Percentiles rank a stretch among this genome's conserved stretches.
phyloP scores from a whole-genome alignment of 1,140 invertebrate genomes.

The Bacillus rossius region DNA sequence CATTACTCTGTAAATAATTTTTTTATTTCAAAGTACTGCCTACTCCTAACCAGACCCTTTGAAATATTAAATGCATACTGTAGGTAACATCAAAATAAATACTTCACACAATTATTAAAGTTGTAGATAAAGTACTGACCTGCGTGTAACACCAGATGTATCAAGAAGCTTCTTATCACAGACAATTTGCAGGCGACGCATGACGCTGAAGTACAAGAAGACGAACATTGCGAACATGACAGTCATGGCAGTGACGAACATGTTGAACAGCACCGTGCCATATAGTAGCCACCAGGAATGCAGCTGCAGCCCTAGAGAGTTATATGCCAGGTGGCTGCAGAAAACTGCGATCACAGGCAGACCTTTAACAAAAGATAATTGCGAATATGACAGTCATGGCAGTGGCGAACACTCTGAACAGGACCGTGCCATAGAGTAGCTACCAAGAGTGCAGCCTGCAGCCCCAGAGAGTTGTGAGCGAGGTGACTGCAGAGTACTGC shows the following conservation, averaged over 20 bases:
- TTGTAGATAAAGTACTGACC: too few relatives aligned
- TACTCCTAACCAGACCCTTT: too few relatives aligned
- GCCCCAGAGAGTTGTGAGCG: constrained; percentile 47
- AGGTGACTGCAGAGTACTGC: constrained; percentile 50
- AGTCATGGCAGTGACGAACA: constrained; percentile 47
- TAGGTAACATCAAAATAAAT: too few relatives aligned
- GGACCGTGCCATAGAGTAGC: constrained; percentile 46
- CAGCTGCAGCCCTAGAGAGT: constrained; percentile 46
- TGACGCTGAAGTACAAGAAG: constrained; percentile 47
- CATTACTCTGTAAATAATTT: too few relatives aligned
- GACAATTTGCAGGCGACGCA: constrained; percentile 45
- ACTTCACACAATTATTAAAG: too few relatives aligned
- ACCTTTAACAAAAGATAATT: constrained; percentile 38
- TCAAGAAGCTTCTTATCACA: constrained; percentile 31
- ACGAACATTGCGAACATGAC: constrained; percentile 48
- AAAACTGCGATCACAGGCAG: constrained; percentile 51
- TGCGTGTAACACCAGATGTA: too few relatives aligned
- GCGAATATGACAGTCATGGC: constrained; percentile 47
- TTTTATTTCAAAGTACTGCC: too few relatives aligned
- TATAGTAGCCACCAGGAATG: constrained; percentile 53
- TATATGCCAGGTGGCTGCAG: constrained; percentile 49
- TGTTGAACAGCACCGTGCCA: constrained; percentile 49
- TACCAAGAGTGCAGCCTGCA: constrained; percentile 50
- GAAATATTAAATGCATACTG: too few relatives aligned
- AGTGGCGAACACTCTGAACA: constrained; percentile 51